Conservation (phyloP, 1,140 invertebrate species). For the Drosophila quadrilineata region DNA sequence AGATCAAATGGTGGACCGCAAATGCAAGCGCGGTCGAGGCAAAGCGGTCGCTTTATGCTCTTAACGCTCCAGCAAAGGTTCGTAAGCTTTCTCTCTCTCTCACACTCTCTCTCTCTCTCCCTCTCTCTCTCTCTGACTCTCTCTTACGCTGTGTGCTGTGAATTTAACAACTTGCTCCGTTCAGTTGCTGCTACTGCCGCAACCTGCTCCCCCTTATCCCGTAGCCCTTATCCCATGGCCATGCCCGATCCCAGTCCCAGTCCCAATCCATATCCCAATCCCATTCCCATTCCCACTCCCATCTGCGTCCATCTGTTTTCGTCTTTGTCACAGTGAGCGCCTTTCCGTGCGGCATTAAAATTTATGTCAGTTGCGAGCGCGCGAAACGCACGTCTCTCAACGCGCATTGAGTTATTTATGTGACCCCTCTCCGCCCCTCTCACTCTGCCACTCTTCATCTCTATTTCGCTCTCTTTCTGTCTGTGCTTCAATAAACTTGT, state of each 20-base stretch:
- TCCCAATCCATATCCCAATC: no score
- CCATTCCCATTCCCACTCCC: neutral
- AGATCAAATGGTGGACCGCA: constrained; percentile 26
- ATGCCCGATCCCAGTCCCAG: neutral
- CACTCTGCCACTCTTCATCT: neutral
- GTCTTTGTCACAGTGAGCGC: constrained; percentile 40
- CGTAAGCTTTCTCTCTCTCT: no score
- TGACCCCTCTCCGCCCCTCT: constrained; percentile 6
- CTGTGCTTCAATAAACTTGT: constrained; percentile 42
- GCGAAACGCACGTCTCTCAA: constrained; percentile 38
- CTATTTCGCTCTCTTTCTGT: neutral
- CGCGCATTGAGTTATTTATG: constrained; percentile 56
- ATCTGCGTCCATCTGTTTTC: neutral
- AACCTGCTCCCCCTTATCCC: neutral
- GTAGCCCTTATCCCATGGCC: neutral
- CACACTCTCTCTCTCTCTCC: neutral
- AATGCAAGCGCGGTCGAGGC: constrained; percentile 36
- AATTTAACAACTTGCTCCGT: constrained; percentile 31
- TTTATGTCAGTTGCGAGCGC: constrained; percentile 35
- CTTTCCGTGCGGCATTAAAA: constrained; percentile 47
- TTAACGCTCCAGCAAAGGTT: constrained; percentile 47
- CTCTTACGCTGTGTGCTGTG: neutral
- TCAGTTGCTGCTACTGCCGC: neutral
- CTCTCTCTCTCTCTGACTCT: neutral
- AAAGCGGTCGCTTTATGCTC: constrained; percentile 42